Percentiles rank a stretch among this genome's conserved stretches.
phyloP scores from a whole-genome alignment of 1,140 invertebrate genomes.

The Tetramorium simillimum region DNA sequence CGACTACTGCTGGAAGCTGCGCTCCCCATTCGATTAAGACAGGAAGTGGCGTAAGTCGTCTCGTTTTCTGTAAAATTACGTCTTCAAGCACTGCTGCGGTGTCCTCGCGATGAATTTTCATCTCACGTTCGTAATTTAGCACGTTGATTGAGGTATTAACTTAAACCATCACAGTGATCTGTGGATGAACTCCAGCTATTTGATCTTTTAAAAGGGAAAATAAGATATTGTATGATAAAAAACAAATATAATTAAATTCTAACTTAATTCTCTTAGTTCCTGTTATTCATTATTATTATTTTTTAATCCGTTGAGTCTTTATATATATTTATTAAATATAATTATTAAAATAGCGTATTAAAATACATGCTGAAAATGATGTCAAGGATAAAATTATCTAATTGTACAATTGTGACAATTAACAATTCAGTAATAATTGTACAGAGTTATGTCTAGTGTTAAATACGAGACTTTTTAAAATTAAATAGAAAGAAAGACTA shows the following conservation, averaged over 20 bases:
- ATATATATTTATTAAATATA: background rate
- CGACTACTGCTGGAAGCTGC: background rate
- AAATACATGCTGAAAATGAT: background rate
- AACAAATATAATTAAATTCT: background rate
- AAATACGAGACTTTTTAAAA: background rate
- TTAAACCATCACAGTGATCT: background rate
- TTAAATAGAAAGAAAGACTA: no score
- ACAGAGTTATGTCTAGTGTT: background rate
- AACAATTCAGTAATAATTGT: background rate
- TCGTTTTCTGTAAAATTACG: background rate
- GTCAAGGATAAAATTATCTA: background rate
- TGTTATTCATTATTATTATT: no score
- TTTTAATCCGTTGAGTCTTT: no score
- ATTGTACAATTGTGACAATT: background rate
- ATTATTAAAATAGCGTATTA: background rate
- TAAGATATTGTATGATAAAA: background rate
- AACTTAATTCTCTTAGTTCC: no score
- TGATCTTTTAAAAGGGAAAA: background rate
- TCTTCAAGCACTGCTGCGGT: background rate
- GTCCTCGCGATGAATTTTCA: background rate
- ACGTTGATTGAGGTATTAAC: background rate
- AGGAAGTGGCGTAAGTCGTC: background rate
- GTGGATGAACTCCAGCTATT: background rate
- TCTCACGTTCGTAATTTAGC: background rate
- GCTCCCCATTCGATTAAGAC: background rate